Evolutionary conservation across 2,888 invertebrate species (phyloP).

Genomic region (Sesia apiformis): DNA sequence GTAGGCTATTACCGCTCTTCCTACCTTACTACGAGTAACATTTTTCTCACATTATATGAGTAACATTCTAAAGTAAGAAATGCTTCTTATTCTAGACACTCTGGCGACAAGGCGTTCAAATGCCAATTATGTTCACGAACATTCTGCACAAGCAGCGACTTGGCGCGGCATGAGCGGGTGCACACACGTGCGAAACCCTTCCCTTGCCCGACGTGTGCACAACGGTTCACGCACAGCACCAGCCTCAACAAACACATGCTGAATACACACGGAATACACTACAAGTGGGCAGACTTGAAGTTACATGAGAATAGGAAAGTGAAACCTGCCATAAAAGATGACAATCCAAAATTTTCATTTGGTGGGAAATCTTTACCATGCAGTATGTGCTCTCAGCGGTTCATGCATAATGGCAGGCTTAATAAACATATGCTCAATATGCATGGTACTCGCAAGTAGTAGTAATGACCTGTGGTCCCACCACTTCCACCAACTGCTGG

Average conservation of each 20-base stretch:
- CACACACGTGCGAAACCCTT: conserved; percentile 61
- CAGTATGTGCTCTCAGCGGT: conserved; percentile 48
- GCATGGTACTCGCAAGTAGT: conserved; percentile 53
- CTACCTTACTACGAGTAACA: too few relatives aligned
- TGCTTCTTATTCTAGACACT: conserved; percentile 38
- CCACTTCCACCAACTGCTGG: too few relatives aligned
- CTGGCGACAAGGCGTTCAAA: conserved; percentile 50
- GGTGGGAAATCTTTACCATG: conserved; percentile 56
- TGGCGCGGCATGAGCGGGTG: conserved; percentile 47
- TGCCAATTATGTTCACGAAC: conserved; percentile 45
- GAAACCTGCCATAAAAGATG: conserved; percentile 14
- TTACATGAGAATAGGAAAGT: conserved; percentile 17
- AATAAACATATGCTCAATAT: conserved; percentile 61
- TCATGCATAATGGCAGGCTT: conserved; percentile 56
- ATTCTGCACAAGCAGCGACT: conserved; percentile 50
- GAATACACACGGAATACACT: conserved; percentile 48
- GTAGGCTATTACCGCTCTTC: too few relatives aligned
- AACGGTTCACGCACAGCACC: conserved; percentile 54
- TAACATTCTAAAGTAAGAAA: too few relatives aligned
- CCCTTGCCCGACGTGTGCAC: conserved; percentile 49
- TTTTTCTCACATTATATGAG: too few relatives aligned
- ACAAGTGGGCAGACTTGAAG: conserved; percentile 49
- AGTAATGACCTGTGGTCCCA: conserved; percentile 14
- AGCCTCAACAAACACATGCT: conserved; percentile 65
- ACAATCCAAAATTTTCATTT: neutral